Conservation (phyloP, 2,797 vertebrate genomes). For the Acanthornis magna region DNA sequence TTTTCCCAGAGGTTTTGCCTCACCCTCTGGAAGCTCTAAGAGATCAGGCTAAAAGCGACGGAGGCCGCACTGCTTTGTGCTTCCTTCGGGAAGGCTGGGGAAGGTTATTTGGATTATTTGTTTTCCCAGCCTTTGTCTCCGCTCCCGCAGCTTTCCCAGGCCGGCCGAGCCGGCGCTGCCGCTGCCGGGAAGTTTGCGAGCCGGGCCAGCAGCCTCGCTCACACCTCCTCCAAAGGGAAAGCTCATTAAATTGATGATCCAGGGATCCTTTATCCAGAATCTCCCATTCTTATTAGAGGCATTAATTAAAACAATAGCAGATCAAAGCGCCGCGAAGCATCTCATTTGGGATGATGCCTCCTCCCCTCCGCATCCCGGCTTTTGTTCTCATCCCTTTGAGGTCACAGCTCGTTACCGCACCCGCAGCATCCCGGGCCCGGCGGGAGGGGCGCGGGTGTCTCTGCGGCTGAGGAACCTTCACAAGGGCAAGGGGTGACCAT, state of each 20-base stretch:
- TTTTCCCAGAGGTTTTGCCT: not conserved
- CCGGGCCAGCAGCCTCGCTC: not conserved
- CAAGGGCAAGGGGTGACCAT: not conserved
- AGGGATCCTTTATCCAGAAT: slow-evolving; percentile 7
- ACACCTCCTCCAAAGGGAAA: not conserved
- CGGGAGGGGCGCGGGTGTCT: rapidly evolving
- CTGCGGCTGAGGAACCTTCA: not conserved
- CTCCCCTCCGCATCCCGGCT: not conserved
- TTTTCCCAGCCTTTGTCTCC: not conserved
- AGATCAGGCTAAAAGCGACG: rapidly evolving
- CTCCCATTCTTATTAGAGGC: slow-evolving; percentile 5
- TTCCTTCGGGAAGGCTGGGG: not conserved
- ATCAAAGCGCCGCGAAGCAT: not conserved
- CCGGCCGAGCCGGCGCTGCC: not conserved
- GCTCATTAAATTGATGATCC: slow-evolving; percentile 22
- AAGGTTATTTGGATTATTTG: not conserved
- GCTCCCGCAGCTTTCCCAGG: slow-evolving; percentile 15
- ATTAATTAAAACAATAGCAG: slow-evolving; percentile 51
- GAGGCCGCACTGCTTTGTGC: rapidly evolving
- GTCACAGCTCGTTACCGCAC: not conserved
- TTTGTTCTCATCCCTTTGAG: slow-evolving; percentile 11
- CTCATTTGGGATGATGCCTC: not conserved
- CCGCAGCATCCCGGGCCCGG: not conserved
- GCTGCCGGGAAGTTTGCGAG: not conserved
- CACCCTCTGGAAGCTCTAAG: not conserved